Evolutionary conservation across 2,113 vertebrate genomes (phyloP), one percentile per base, ranked within the genome.

Genomic region (Oreochromis tanganicae): DNA sequence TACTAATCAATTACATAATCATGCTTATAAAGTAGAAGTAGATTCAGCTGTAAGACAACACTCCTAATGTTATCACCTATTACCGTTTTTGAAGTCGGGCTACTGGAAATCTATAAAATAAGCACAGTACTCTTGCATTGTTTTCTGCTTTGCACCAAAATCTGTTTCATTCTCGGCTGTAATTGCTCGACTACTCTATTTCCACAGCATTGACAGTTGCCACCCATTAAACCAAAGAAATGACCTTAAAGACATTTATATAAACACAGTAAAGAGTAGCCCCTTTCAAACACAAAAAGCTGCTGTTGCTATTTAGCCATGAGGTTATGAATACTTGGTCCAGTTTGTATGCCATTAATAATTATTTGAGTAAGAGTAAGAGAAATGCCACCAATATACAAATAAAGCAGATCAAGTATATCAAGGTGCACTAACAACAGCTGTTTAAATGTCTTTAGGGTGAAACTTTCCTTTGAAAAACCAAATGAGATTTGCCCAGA

Each of bases 401-500:
- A 59, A 38, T 24, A 34, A 16, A 55, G 7, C 50, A 32, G 38
- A n/a, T 14, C 46, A 29, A 50, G 34, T 21, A 80, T 29, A 54
- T 13, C 32, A 21, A 48, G 6, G 8, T 46, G n/a, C 16, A 78
- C 27, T 17, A 5, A 11, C 34, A 11, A 50, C 5, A 16, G 7
- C 55, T 34, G 7, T 75, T 68, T 19, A 73, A 52, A 80, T 79
- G 17, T 54, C 27, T 81, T 86, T 5, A 82, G 85, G 61, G 50
- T 71, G 43, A 84, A 61, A 48, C 14, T 13, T 32, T 19, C 52
- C 27, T 61, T 57, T 7, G 84, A 83, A 63, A 38, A 81, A 21
- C n/a, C 27, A 63, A 63, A 56, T 10, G 82, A n/a, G 17, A 46
- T 85, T 41, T 87, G 89, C 71, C 87, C 55, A 27, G 86, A 92